These are phyloP conservation scores for Neodiprion fabricii DNA, from an alignment of 1,140 invertebrate species.

Conservation along the genomic window DNA sequence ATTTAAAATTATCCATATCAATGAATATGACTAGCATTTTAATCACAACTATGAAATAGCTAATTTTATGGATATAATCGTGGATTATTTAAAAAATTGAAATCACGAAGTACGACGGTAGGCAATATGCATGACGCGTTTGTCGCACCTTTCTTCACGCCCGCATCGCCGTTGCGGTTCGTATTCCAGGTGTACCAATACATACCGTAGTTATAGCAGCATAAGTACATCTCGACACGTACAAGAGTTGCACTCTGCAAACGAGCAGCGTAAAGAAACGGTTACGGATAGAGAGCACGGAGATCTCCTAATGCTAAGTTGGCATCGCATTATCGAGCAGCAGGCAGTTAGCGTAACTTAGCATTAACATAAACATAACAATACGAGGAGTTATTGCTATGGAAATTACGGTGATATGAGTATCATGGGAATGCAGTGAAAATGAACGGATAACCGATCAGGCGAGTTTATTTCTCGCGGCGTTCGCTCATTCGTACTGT, in stretches of 20 bases:
- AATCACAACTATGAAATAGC: background rate
- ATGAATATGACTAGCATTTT: background rate
- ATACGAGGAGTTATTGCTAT: constrained; percentile 12
- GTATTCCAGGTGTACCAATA: too few species aligned
- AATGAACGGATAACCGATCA: background rate
- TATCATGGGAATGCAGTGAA: background rate
- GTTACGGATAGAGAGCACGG: background rate
- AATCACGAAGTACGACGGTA: too few species aligned
- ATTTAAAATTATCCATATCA: too few species aligned
- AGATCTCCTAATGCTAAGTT: constrained; percentile 1
- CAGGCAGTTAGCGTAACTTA: constrained; percentile 11
- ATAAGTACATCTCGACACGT: too few species aligned
- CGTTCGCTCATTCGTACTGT: background rate
- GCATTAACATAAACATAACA: constrained; percentile 11
- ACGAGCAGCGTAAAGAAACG: background rate
- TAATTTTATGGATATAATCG: background rate
- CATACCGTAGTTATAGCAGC: too few species aligned
- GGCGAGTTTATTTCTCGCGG: too few species aligned
- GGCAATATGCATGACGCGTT: background rate
- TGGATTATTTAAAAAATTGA: background rate
- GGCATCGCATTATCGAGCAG: constrained; percentile 12
- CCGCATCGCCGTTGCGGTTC: background rate
- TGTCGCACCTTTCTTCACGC: background rate
- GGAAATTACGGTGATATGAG: background rate
- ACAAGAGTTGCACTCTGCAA: too few species aligned